Evolutionary conservation across 2,797 vertebrate species (phyloP).

Genomic region (Sebastes vulpes): DNA sequence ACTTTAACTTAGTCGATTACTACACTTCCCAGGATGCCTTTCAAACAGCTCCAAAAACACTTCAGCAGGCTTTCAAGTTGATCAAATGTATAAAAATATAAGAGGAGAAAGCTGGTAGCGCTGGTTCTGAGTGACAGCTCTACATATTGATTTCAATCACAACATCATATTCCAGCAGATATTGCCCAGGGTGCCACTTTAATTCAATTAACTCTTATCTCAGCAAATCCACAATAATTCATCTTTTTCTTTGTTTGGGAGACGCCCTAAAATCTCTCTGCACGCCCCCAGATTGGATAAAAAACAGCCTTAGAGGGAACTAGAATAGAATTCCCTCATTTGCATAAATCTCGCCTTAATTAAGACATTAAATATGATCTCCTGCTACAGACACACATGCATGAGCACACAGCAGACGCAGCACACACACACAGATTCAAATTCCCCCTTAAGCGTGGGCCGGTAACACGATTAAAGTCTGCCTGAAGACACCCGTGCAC

Average conservation of each 20-base stretch:
- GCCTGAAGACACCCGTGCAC: conserved; percentile 66
- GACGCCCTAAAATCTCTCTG: conserved; percentile 43
- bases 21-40: neutral
- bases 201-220: conserved; percentile 68
- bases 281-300: conserved; percentile 23
- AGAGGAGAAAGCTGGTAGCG: neutral
- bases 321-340: conserved; percentile 54
- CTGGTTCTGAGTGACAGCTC: neutral
- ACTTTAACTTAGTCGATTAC: neutral
- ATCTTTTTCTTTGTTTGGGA: neutral
- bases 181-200: conserved; percentile 29
- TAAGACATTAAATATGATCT: conserved; percentile 78
- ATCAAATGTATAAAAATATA: neutral
- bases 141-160: conserved; percentile 18
- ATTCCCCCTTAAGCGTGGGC: conserved; percentile 39
- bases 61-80: neutral
- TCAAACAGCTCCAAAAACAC: neutral
- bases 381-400: conserved; percentile 20
- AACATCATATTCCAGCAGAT: neutral
- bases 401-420: conserved; percentile 22
- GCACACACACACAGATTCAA: conserved; percentile 16
- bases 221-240: conserved; percentile 25
- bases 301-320: conserved; percentile 43
- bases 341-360: conserved; percentile 76
- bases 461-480: conserved; percentile 74